Conservation (phyloP, 2,888 invertebrate genomes). For the Andrena fulva region DNA sequence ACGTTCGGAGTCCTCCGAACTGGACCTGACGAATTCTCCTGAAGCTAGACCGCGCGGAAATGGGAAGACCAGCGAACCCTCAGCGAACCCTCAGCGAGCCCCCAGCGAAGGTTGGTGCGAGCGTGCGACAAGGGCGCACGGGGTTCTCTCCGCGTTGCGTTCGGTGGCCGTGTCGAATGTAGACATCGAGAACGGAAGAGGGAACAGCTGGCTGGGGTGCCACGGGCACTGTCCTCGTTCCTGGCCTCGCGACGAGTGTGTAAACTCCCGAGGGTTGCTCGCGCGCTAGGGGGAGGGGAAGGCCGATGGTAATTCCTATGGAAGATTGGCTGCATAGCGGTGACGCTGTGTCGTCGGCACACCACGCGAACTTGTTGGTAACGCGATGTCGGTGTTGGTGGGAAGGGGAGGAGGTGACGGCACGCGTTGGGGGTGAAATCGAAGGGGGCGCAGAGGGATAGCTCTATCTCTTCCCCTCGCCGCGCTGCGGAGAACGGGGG, state of each 20-base stretch:
- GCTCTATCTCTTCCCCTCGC: slow-evolving; percentile 55
- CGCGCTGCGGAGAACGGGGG: slow-evolving; percentile 53
- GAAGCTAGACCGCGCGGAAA: background rate
- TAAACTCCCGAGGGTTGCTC: slow-evolving; percentile 51
- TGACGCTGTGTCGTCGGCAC: slow-evolving; percentile 66
- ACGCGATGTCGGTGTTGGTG: slow-evolving; percentile 38
- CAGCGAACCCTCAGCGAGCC: slow-evolving; percentile 24
- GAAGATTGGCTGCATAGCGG: slow-evolving; percentile 72
- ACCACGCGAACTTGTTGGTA: slow-evolving; percentile 70
- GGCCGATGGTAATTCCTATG: slow-evolving; percentile 65
- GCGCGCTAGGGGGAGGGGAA: background rate
- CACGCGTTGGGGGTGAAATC: slow-evolving; percentile 58
- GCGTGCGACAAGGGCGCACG: slow-evolving; percentile 25
- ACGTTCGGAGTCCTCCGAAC: no score
- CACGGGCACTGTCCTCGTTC: slow-evolving; percentile 56
- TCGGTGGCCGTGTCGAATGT: slow-evolving; percentile 48
- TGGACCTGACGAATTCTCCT: background rate
- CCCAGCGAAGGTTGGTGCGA: background rate
- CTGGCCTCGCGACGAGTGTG: slow-evolving; percentile 57
- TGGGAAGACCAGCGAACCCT: background rate
- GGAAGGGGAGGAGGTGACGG: slow-evolving; percentile 44
- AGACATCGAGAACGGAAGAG: slow-evolving; percentile 59
- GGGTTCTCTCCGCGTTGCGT: background rate
- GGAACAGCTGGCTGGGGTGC: slow-evolving; percentile 68
- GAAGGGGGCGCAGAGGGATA: slow-evolving; percentile 30